Evolutionary conservation across 2,888 invertebrate species (phyloP).

Genomic region (Drosophila phalerata): DNA sequence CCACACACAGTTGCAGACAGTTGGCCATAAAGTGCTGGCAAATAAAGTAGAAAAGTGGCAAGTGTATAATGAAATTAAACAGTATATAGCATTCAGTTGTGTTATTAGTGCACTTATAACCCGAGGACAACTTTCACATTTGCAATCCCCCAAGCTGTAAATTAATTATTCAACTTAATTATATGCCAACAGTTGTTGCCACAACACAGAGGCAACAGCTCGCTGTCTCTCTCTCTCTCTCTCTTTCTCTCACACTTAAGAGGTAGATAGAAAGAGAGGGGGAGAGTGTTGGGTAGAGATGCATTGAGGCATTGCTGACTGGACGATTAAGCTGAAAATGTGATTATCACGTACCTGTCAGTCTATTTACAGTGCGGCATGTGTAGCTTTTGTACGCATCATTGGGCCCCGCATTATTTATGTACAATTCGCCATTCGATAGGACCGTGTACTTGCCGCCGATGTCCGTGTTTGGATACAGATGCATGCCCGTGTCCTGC

Average conservation of each 20-base stretch:
- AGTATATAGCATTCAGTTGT: conserved; percentile 14
- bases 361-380: conserved; percentile 92
- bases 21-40: neutral
- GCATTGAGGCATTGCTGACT: conserved; percentile 71
- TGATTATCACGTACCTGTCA: conserved; percentile 87
- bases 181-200: conserved; percentile 50
- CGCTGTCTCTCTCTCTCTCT: conserved; percentile 9
- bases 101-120: conserved; percentile 33
- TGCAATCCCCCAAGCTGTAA: conserved; percentile 42
- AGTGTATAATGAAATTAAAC: conserved; percentile 21
- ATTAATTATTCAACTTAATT: conserved; percentile 68
- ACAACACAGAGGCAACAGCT: conserved; percentile 7
- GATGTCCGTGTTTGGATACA: conserved; percentile 91
- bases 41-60: conserved; percentile 1
- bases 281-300: neutral
- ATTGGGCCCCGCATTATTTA: conserved; percentile 91
- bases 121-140: conserved; percentile 41
- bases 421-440: conserved; percentile 93
- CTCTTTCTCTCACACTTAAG: too few species aligned
- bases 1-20: neutral
- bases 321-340: conserved; percentile 80
- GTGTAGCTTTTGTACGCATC: conserved; percentile 93
- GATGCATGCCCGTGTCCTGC: conserved; percentile 92
- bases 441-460: conserved; percentile 92
- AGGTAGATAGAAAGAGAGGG: neutral